These are phyloP conservation scores for Melieria picta DNA, from an alignment of 2,888 invertebrate genomes.

Conservation along the genomic window DNA sequence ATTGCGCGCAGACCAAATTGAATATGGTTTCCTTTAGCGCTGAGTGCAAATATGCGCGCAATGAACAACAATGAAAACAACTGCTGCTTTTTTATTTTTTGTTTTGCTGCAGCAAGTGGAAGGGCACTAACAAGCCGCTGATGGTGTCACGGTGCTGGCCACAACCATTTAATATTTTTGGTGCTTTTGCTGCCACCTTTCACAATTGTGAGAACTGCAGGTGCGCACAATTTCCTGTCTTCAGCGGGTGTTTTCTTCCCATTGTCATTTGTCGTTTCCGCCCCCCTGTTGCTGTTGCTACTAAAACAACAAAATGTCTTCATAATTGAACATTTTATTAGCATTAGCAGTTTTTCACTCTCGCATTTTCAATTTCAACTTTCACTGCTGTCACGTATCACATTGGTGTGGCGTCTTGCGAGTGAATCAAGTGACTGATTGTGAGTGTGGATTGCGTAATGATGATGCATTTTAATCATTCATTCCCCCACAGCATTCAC, in stretches of 20 bases:
- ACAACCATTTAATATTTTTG: too few relatives aligned
- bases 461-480: constrained; percentile 20
- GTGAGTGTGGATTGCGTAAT: constrained; percentile 27
- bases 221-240: too few relatives aligned
- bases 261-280: constrained; percentile 2
- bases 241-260: neutral
- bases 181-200: too few relatives aligned
- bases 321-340: constrained; percentile 29
- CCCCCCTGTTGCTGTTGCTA: neutral
- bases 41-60: too few relatives aligned
- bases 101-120: too few relatives aligned
- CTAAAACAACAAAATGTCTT: constrained; percentile 18
- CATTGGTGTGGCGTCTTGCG: constrained; percentile 9
- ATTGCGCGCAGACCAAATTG: too few relatives aligned
- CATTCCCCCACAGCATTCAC: neutral
- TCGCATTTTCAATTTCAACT: constrained; percentile 20
- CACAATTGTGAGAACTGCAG: too few relatives aligned
- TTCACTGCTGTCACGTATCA: constrained; percentile 25
- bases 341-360: neutral
- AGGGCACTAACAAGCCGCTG: too few relatives aligned
- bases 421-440: neutral
- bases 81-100: too few relatives aligned
- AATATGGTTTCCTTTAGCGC: too few relatives aligned
- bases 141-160: too few relatives aligned
- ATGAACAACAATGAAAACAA: too few relatives aligned